Evolutionary conservation across 2,888 invertebrate genomes (phyloP).

Genomic region (Schizotus pectinicornis): DNA sequence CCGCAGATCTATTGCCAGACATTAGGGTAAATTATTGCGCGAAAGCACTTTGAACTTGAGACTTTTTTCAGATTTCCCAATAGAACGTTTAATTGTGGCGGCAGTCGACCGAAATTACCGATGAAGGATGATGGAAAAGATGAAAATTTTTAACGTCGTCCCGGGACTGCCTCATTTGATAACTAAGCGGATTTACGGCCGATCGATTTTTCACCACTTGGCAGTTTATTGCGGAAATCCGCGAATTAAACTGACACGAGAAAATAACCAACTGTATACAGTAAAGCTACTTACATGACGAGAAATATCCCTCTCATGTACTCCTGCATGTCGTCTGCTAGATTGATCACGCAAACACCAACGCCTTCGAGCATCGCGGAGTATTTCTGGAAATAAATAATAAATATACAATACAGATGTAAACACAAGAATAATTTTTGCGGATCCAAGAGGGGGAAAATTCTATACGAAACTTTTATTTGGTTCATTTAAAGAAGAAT

Average conservation of each 20-base stretch:
- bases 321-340: slow-evolving; percentile 71
- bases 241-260: background rate
- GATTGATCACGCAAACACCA: slow-evolving; percentile 69
- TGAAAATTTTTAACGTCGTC: too few relatives aligned
- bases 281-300: slow-evolving; percentile 63
- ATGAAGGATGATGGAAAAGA: too few relatives aligned
- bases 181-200: too few relatives aligned
- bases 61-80: too few relatives aligned
- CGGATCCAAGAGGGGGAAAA: background rate
- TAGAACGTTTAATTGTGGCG: too few relatives aligned
- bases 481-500: background rate
- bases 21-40: too few relatives aligned
- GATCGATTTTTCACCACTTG: background rate
- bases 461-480: too few relatives aligned
- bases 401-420: too few relatives aligned
- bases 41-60: too few relatives aligned
- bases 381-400: slow-evolving; percentile 59
- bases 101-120: too few relatives aligned
- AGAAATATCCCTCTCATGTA: slow-evolving; percentile 70
- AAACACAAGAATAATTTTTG: background rate
- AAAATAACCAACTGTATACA: background rate
- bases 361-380: slow-evolving; percentile 61
- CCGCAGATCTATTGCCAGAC: too few relatives aligned
- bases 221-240: background rate
- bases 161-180: too few relatives aligned